A percentile compares a stretch with the other conserved stretches of the same genome.
Evolutionary conservation across 2,797 vertebrate genomes (phyloP).

Genomic region (Anisognathus igniventris): DNA sequence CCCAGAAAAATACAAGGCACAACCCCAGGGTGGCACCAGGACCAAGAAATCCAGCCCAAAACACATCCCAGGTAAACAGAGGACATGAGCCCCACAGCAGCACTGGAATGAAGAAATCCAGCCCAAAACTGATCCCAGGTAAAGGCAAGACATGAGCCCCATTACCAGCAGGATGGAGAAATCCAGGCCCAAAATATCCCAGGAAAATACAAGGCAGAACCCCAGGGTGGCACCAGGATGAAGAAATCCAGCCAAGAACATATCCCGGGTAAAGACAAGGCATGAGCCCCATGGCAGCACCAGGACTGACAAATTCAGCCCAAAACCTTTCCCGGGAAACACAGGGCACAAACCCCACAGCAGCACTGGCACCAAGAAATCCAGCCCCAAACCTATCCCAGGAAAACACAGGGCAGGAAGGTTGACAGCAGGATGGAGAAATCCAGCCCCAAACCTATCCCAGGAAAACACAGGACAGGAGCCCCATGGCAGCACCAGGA

Average conservation of each 20-base stretch:
- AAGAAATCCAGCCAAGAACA: background rate
- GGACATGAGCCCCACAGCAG: accelerated
- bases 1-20: background rate
- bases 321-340: background rate
- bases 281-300: background rate
- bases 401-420: accelerated
- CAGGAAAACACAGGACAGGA: accelerated
- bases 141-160: too few relatives aligned
- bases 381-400: background rate
- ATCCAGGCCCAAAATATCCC: background rate
- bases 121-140: accelerated
- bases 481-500: accelerated
- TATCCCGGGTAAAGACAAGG: background rate
- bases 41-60: background rate
- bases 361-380: background rate
- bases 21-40: accelerated
- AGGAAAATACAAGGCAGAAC: background rate
- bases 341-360: background rate
- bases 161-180: accelerated
- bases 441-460: background rate
- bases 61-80: background rate
- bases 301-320: background rate
- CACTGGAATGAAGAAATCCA: background rate
- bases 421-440: background rate
- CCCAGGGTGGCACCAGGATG: background rate